Evolutionary conservation across 2,888 invertebrate species (phyloP), one percentile per base, ranked within the genome.

Genomic region (Clitarchus hookeri): DNA sequence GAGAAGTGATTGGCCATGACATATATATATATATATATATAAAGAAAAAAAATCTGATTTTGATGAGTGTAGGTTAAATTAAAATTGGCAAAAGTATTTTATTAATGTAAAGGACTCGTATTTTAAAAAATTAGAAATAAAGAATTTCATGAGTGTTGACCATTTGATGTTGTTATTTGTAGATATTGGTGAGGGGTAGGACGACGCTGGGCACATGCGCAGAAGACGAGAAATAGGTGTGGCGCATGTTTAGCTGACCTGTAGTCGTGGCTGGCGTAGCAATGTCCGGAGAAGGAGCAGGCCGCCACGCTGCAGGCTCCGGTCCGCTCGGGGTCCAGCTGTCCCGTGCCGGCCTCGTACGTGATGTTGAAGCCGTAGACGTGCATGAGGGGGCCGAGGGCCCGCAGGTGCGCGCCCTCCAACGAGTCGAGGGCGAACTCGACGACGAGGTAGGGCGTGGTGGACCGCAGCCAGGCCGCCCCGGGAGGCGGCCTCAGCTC

Each of bases 301-400:
- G 95, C 95, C 88, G 95, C 93, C 86, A 96, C 95, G 87, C 96
- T 96, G 91, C 98, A 98, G 36, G 95, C 94, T 84, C 93, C 92
- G 0, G 91, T 89, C 89, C 94, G 93, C 36, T 94, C 92, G 11
- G 91, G 90, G 36, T 87, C 86, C 84, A 92, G 92, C 6, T 91
- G 92, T 8, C 92, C 92, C 85, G 93, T 93, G 19, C 82, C 44
- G 89, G 97, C 95, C 90, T 97, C 97, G 91, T 98, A 98, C 44
- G 98, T 98, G 89, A 98, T 95, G 92, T 98, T 98, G 92, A 98
- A 98, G 23, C 98, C 98, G 90, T 96, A 97, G 79, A 97, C 97
- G 88, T 97, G 95, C 87, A 98, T 93, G 53, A 98, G 93, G 86
- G 95, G 95, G 90, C 96, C 94, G 88, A 97, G 92, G 0, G 97